Evolutionary conservation across 2,113 vertebrate species (phyloP).

Genomic region (Hipposideros armiger): DNA sequence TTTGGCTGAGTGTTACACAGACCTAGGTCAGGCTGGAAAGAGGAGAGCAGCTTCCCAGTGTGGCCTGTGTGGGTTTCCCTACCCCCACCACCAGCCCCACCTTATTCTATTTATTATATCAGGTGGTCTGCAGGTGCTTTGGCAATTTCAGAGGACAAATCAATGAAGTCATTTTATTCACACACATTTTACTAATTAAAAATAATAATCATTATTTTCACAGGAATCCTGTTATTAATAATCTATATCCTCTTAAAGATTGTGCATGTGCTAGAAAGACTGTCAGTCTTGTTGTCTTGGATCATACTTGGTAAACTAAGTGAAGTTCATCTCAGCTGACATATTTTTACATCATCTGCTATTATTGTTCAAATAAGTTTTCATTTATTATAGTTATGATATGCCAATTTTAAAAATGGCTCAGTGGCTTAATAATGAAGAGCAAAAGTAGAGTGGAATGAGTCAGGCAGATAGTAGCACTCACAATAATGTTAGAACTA

Average conservation of each 20-base stretch:
- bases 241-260: slow-evolving; percentile 13
- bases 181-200: background rate
- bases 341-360: background rate
- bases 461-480: slow-evolving; percentile 42
- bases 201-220: slow-evolving; percentile 15
- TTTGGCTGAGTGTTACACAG: background rate
- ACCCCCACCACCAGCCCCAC: background rate
- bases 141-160: background rate
- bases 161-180: slow-evolving; percentile 39
- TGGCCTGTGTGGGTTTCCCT: background rate
- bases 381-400: background rate
- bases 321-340: slow-evolving; percentile 17
- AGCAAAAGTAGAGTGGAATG: slow-evolving; percentile 32
- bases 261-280: slow-evolving; percentile 4
- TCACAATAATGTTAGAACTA: background rate
- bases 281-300: background rate
- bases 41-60: background rate
- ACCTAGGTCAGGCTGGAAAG: background rate
- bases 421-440: background rate
- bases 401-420: background rate
- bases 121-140: background rate
- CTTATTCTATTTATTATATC: no score
- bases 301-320: background rate
- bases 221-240: background rate
- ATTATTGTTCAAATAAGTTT: slow-evolving; percentile 40